Evolutionary conservation across 2,113 vertebrate species (phyloP), one percentile per base, ranked within the genome.

Genomic region (Syngnathoides biaculeatus): DNA sequence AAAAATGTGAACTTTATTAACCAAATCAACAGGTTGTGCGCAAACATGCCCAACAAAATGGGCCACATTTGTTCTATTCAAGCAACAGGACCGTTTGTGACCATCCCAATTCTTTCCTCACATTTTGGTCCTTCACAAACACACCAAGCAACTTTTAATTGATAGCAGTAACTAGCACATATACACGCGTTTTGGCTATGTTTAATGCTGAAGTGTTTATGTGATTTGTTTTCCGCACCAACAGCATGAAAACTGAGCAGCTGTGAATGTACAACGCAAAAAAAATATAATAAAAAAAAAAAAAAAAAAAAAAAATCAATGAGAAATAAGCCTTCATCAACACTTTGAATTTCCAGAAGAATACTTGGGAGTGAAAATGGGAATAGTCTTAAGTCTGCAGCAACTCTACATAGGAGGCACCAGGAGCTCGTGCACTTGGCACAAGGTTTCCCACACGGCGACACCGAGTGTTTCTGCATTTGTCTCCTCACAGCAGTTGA

Each of bases 401-500:
- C 61, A 43, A 66, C 76, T 57, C 85, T 89, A 91, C 68, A 79
- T 75, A 0, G 79, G 42, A 30, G 90, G 89, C 78, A 90, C 87
- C 78, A 92, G 82, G 19, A 93, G 73, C 70, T 90, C 84, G 68
- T 91, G 91, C 6, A 94, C 85, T 40, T 91, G 86, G 64, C 86
- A 81, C 61, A 95, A 68, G 0, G 92, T 90, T 30, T 72, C 80
- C 47, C 89, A 86, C 65, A 95, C 71, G 10, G 86, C 89, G 47
- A 74, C 38, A 0, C 92, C 90, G 24, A 95, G 70, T 1, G 77
- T 90, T 62, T 91, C 88, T 0, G 94, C 93, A 2, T 94, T 86
- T 0, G 93, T 94, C 69, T 94, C 92, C 67, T 92, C 91, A 30
- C 93, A 94, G 84, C 94, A 94, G 84, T 94, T 93, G 84, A 94